Evolutionary conservation across 2,888 invertebrate genomes (phyloP), one percentile per base, ranked within the genome.

Genomic region (Nasonia oneida): DNA sequence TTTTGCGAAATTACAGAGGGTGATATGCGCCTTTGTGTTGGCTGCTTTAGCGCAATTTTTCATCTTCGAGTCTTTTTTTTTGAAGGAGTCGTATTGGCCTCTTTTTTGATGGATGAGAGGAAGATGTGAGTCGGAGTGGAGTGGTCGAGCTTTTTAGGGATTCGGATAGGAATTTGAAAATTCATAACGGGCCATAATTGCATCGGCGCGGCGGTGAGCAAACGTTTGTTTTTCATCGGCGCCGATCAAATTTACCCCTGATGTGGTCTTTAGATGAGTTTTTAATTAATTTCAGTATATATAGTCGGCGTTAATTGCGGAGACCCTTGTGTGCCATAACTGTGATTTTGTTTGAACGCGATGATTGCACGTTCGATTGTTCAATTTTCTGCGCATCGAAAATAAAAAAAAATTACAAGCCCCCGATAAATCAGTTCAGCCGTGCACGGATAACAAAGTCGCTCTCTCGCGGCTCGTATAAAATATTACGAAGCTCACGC

Each of bases 171-270:
- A 53, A 37, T 71, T 80, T 42, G 33, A 37, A 29, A 71, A 71
- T 33, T 80, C 37, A n/a, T 42, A 18, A 42, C 29, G 5, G 37
- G 50, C 18, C 37, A 15, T 78, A 53, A 78, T 47, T 77, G 42
- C 42, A n/a, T 42, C 15, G 23, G 42, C 8, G 23, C 67, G 6
- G 23, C 67, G 6, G 15, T 71, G 8, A 12, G 75, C 75, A 64
- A 82, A 82, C 75, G 75, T 82, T 82, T 47, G 67, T n/a, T 12
- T 82, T 82, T 75, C n/a, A 82, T 82, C 33, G 67, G 67, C 50
- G 37, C 67, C 23, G 18, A 53, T 39, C 39, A 23, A 75, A 64
- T 75, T 74, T 74, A 29, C 64, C 70, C 53, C 10, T n/a, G 57
- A 61, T 47, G 67, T 75, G 37, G 15, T 33, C 18, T 74, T 42